Evolutionary conservation across 2,113 vertebrate genomes (phyloP), one percentile per base, ranked within the genome.

Genomic region (Vimba vimba): DNA sequence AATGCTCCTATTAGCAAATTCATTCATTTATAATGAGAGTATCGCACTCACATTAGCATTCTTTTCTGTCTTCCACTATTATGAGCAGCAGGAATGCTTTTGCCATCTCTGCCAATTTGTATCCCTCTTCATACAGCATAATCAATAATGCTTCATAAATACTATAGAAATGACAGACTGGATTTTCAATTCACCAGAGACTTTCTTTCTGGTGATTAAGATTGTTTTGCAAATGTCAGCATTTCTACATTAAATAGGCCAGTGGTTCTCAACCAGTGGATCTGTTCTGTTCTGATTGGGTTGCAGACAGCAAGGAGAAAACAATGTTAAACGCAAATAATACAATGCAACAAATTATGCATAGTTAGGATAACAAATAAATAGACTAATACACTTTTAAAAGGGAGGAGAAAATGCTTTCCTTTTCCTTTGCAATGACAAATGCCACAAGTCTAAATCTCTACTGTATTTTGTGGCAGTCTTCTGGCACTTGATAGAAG

Each of bases 51-150:
- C 30, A 27, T 8, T 60, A 36, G 17, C 60, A 2, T 23, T 27
- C 73, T 83, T 79, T 59, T 59, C 47, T 68, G 27, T 78, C 43
- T 57, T 59, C 33, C 85, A 13, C 13, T 8, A 52, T 71, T 76
- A 50, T 77, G 27, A 30, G 33, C 9, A 11, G 75, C 47, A 77
- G 74, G 11, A 30, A 30, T 15, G 6, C n/a, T 50, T 52, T 30
- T 73, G 15, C 25, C 2, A 55, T 55, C 13, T 33, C 30, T 69
- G 66, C 30, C 66, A 17, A 69, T 69, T 6, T 52, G 25, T 33
- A 30, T 33, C 25, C 13, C 15, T 55, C 27, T 55, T 57, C 2
- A 57, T 52, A 55, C 30, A 33, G 21, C 52, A 59, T 60, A 79
- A 79, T 79, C 77, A 60, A 60, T 60, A 79, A 39, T 15, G 1